These are phyloP conservation scores for Megalops atlanticus DNA, from an alignment of 2,113 vertebrate genomes.

Conservation along the genomic window DNA sequence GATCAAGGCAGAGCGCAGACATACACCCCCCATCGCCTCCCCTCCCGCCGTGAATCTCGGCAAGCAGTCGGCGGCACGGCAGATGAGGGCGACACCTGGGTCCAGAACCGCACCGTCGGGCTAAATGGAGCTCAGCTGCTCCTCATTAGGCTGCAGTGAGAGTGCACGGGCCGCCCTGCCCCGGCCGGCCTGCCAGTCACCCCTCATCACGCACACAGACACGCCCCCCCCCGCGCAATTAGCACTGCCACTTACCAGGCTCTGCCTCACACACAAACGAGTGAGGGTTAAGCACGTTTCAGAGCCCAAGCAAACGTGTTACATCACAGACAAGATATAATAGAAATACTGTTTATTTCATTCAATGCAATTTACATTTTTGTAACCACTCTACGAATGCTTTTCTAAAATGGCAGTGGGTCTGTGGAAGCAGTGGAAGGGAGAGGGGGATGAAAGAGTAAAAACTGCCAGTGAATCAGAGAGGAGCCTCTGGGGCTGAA, in stretches of 20 bases:
- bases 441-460: background rate
- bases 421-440: background rate
- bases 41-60: background rate
- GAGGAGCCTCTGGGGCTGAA: background rate
- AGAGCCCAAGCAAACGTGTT: background rate
- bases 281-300: background rate
- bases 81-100: conserved; percentile 40
- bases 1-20: background rate
- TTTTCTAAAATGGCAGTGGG: too few species aligned
- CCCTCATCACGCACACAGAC: background rate
- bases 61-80: conserved; percentile 31
- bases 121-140: conserved; percentile 23
- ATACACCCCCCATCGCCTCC: background rate
- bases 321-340: background rate
- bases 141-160: conserved; percentile 7
- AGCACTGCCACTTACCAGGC: background rate
- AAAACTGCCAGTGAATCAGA: background rate
- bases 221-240: background rate
- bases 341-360: too few species aligned
- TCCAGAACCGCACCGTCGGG: conserved; percentile 2
- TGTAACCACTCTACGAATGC: background rate
- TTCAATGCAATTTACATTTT: background rate
- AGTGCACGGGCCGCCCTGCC: background rate
- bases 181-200: background rate
- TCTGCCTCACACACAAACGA: background rate